Percentiles rank a stretch among this genome's conserved stretches.
Evolutionary conservation across 2,888 invertebrate species (phyloP).

Genomic region (Cremastinae sp.): DNA sequence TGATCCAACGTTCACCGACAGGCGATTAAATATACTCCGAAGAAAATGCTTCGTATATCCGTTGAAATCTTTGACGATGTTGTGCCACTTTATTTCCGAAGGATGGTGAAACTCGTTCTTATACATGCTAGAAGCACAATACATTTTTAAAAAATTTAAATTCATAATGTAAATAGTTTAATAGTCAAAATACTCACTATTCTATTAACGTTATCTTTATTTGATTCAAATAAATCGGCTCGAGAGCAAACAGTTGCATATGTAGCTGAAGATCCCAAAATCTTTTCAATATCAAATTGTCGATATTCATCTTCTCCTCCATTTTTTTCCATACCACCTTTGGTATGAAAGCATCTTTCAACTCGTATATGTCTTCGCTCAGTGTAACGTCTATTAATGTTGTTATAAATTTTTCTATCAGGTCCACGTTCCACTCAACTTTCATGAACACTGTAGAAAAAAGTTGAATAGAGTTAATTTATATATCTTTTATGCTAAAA

Average conservation of each 20-base stretch:
- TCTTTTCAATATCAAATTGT: constrained; percentile 58
- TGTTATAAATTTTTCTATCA: constrained; percentile 67
- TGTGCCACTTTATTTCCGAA: constrained; percentile 69
- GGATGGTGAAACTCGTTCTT: constrained; percentile 62
- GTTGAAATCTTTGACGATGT: constrained; percentile 68
- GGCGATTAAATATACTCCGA: constrained; percentile 59
- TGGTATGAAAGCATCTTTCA: constrained; percentile 71
- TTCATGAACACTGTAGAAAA: constrained; percentile 39
- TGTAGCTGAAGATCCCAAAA: constrained; percentile 73
- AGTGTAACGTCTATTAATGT: constrained; percentile 66
- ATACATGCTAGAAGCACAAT: constrained; percentile 66
- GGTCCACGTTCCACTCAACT: constrained; percentile 65
- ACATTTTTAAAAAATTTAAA: constrained; percentile 7
- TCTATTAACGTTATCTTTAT: constrained; percentile 74
- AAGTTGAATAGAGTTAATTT: background rate
- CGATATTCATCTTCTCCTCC: constrained; percentile 66
- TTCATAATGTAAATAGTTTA: constrained; percentile 15
- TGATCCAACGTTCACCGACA: constrained; percentile 50
- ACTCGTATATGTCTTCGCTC: constrained; percentile 65
- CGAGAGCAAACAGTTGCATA: constrained; percentile 71
- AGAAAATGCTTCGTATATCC: constrained; percentile 70
- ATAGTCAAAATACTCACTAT: constrained; percentile 67
- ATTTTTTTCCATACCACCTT: constrained; percentile 71
- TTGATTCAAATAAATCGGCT: constrained; percentile 70
- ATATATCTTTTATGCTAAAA: background rate